Conservation (phyloP, 2,888 invertebrate genomes). For the Biston betularia region DNA sequence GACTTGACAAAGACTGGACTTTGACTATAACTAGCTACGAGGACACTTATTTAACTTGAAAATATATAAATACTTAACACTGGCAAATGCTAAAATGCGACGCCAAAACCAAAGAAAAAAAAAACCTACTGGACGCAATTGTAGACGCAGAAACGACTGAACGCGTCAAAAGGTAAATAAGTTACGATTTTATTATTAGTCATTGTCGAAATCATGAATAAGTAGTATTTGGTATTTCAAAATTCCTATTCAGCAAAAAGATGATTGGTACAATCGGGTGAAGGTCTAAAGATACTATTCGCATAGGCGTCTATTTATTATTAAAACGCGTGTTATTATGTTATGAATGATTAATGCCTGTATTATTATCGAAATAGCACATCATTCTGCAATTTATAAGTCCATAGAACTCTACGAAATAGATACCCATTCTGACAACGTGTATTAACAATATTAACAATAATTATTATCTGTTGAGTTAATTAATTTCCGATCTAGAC, state of each 20-base stretch:
- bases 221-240: constrained; percentile 20
- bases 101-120: too few relatives aligned
- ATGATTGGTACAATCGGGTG: constrained; percentile 29
- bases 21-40: too few relatives aligned
- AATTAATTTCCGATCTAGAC: too few relatives aligned
- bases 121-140: too few relatives aligned
- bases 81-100: too few relatives aligned
- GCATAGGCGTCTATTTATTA: constrained; percentile 12
- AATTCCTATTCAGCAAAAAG: constrained; percentile 23
- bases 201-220: background rate
- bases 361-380: constrained; percentile 31
- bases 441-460: background rate
- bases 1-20: too few relatives aligned
- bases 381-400: constrained; percentile 23
- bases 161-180: too few relatives aligned
- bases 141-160: too few relatives aligned
- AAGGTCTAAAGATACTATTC: constrained; percentile 21
- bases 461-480: too few relatives aligned
- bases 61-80: too few relatives aligned
- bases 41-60: too few relatives aligned
- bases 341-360: constrained; percentile 32
- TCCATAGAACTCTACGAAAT: constrained; percentile 12
- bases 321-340: constrained; percentile 17
- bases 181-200: background rate
- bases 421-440: background rate